These are phyloP conservation scores for Limnephilus auricula DNA, from an alignment of 2,888 invertebrate genomes.

Conservation along the genomic window DNA sequence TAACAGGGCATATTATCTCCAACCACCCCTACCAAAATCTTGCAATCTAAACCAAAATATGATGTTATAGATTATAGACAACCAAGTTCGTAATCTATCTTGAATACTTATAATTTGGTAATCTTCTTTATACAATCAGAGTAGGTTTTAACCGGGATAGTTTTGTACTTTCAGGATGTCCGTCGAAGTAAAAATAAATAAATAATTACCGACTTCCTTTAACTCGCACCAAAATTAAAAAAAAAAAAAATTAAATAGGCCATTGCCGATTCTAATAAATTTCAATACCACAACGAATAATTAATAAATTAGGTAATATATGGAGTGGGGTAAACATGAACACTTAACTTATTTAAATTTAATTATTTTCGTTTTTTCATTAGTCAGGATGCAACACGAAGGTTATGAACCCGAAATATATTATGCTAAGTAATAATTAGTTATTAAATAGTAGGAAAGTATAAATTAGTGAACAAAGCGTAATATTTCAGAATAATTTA, in stretches of 20 bases:
- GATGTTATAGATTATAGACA: too few species aligned
- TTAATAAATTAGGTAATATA: not conserved
- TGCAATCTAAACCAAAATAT: too few species aligned
- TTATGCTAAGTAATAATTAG: not conserved
- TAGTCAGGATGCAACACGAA: not conserved
- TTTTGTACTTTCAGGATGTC: conserved; percentile 5
- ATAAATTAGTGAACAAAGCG: not conserved
- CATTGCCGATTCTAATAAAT: not conserved
- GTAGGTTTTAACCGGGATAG: not conserved
- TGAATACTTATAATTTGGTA: not conserved
- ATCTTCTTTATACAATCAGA: not conserved
- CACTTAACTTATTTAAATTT: not conserved
- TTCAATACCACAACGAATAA: not conserved
- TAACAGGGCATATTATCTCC: too few species aligned
- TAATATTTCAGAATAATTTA: not conserved
- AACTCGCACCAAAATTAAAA: not conserved
- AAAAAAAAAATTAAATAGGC: not conserved
- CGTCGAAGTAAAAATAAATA: conserved; percentile 7
- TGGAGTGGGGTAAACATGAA: not conserved
- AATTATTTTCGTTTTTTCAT: not conserved
- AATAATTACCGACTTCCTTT: conserved; percentile 6
- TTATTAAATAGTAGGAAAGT: not conserved
- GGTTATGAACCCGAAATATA: not conserved
- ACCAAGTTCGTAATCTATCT: not conserved
- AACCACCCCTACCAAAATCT: too few species aligned